Base-by-base conservation (phyloP, 2,113 vertebrate species). In the Podarcis raffonei region DNA sequence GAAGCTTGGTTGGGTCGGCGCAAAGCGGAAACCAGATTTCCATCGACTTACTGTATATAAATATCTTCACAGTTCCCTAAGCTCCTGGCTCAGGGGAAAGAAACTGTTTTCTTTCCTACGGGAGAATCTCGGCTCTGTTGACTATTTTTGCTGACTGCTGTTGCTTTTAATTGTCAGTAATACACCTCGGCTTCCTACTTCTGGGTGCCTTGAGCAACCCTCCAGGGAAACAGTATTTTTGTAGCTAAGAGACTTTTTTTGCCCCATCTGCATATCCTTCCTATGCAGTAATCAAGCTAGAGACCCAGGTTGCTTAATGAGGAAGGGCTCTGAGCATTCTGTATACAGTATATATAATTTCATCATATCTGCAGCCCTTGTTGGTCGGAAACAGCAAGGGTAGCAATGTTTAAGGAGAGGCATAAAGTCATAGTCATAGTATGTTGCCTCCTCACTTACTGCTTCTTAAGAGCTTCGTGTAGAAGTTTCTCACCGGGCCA, bases 21-120 rank as follows among this genome's bases (percentile, higher is more conserved):
- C 62, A 79, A 69, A 80, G 75, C 62, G 13, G 85, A 79, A 87
- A 62, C 57, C 42, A 35, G 32, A 74, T 87, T 87, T 81, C 68
- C 86, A 62, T 81, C 32, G n/a, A 5, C 77, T 59, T 87, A 53
- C 12, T n/a, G 27, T 78, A 53, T 35, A 79, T 48, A 86, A 78
- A 86, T 81, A 30, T 81, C 66, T 87, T 81, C 27, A 27, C 32
- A 81, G 68, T 74, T 66, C 27, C 48, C 39, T 81, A 59, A 81
- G 32, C 25, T 57, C 23, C 37, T 76, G 80, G 66, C 77, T 81
- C 23, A 69, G 27, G 30, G 39, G 37, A 53, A 53, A 53, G 59
- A 79, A 79, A 12, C 42, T 87, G 13, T 35, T 18, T 30, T 18
- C 30, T 42, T 39, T 35, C 37, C 13, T 25, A 32, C 22, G 27